Conservation (phyloP, 2,797 vertebrate species). For the Crypturellus tataupa region DNA sequence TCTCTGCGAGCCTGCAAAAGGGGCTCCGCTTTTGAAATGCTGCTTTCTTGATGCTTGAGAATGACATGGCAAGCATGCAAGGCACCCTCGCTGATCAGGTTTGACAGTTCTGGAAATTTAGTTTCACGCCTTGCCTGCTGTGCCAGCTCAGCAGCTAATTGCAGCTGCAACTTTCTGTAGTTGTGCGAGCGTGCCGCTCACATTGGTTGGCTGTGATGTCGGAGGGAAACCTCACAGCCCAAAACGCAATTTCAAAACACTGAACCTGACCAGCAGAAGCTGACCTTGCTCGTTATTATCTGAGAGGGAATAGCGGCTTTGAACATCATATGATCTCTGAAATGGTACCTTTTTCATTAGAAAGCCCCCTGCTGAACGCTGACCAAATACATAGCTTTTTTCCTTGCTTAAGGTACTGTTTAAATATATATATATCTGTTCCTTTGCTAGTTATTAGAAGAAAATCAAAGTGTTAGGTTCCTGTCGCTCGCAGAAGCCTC, state of each 20-base stretch:
- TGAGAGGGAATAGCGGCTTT: slow-evolving; percentile 79
- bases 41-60: slow-evolving; percentile 59
- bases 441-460: slow-evolving; percentile 69
- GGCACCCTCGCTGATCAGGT: slow-evolving; percentile 66
- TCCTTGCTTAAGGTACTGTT: slow-evolving; percentile 70
- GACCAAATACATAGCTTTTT: slow-evolving; percentile 72
- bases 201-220: slow-evolving; percentile 24
- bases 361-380: slow-evolving; percentile 76
- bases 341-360: slow-evolving; percentile 78
- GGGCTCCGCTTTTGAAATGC: slow-evolving; percentile 38
- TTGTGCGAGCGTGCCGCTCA: background rate
- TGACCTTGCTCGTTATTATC: slow-evolving; percentile 81
- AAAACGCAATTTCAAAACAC: slow-evolving; percentile 78
- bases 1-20: slow-evolving; percentile 4
- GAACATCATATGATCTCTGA: slow-evolving; percentile 78
- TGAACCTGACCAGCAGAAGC: slow-evolving; percentile 75
- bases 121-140: slow-evolving; percentile 74
- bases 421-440: slow-evolving; percentile 62
- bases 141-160: slow-evolving; percentile 72
- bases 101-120: slow-evolving; percentile 74
- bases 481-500: slow-evolving; percentile 7
- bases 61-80: slow-evolving; percentile 27
- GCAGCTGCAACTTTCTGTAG: slow-evolving; percentile 53
- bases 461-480: slow-evolving; percentile 62
- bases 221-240: slow-evolving; percentile 67